Base-by-base conservation (phyloP, 2,113 vertebrate genomes). In the Capra hircus region DNA sequence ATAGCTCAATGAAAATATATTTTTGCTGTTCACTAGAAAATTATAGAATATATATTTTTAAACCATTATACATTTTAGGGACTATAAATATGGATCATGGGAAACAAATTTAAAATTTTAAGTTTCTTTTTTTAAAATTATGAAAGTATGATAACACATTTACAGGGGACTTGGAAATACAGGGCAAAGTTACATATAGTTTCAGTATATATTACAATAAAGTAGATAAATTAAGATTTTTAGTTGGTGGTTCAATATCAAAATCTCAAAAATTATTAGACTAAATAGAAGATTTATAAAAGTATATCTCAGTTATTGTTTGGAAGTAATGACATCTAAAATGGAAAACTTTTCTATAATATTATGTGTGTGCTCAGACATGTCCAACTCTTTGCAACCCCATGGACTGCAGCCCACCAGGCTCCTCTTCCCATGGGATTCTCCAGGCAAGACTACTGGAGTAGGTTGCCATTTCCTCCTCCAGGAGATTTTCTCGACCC, bases 61-160 rank as follows among this genome's bases (percentile, higher is more conserved):
- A 96, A 95, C 11, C 23, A 7, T 52, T n/a, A 48, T 15, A 59
- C 6, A 57, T 48, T 78, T 95, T 71, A 62, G 6, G 8, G 7
- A 55, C 6, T 33, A 50, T 82, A 5, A 6, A 71, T n/a, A 36
- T 36, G 7, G 28, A 50, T 52, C 74, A 7, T 33, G 48, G 17
- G 23, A 84, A 97, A 84, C 28, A 95, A 45, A 84, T 62, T 52
- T 90, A 71, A 97, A 95, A 50, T 64, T 86, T 91, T 33, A 90
- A 89, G 16, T 78, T 36, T 16, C 48, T 11, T 94, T 81, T 92
- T 77, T 77, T 77, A 1, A 1, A 77, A 43, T 77, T 77, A 43
- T 43, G 23, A 77, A 74, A 74, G 36, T 7, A 13, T 74, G 11
- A 74, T 14, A 43, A 77, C 71, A 77, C 23, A 77, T 43, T 77